Evolutionary conservation across 1,140 invertebrate species (phyloP), one percentile per base, ranked within the genome.

Genomic region (Ganaspis sp.): DNA sequence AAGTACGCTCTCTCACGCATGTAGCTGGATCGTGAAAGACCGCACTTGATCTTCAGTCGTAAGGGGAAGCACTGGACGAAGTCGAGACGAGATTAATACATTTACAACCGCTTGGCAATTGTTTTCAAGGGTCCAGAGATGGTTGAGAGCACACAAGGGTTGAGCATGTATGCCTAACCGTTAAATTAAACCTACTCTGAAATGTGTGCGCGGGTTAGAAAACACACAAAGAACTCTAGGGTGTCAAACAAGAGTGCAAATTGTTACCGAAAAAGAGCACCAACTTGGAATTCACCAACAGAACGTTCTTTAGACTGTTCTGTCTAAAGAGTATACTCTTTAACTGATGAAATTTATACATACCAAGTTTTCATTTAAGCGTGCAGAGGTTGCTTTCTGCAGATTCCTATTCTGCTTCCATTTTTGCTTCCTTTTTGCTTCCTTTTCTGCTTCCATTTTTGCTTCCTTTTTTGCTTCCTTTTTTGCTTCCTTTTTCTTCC

Each of bases 61-160:
- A 15, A 53, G n/a, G 26, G 71, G 64, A 23, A 17, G 69, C 73
- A 64, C 72, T 79, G 72, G 82, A 77, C 77, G 77, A 76, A 80
- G 73, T 80, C 42, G 54, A 79, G 74, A 78, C 71, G 69, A 79
- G 74, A 82, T 84, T 84, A 84, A 84, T 83, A 84, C 83, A 83
- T 84, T 84, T 76, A 76, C 76, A 79, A 83, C 79, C 79, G 77
- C 79, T 80, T 78, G 76, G 77, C 79, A 84, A 84, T 84, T 84
- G 83, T 84, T 84, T 84, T 82, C 72, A 42, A 70, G 23, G 29
- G 26, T 29, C 23, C 72, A 19, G 9, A 15, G 26, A n/a, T 38
- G 23, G 8, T 38, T 29, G 71, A 58, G 23, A 23, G 1, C 21
- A 58, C 21, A 17, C 70, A 38, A 71, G 70, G 71, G 38, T 49